Base-by-base conservation (phyloP, 2,113 vertebrate species). In the Orientallactaga bullata region DNA sequence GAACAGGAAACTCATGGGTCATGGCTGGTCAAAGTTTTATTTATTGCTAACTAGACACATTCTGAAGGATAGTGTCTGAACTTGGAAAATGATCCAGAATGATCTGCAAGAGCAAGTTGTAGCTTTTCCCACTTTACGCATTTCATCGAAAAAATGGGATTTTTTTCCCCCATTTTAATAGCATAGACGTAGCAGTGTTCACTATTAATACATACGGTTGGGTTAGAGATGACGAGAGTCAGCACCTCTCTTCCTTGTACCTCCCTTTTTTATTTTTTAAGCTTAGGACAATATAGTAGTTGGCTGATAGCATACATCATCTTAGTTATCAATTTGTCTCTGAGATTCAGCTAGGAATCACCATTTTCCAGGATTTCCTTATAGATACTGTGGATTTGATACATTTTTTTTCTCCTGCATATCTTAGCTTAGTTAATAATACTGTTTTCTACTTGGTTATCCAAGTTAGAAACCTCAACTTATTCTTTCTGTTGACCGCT, bases 241-340 rank as follows among this genome's bases (percentile, higher is more conserved):
- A 86, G 37, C 26, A 16, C 76, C 5, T 39, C 35, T 72, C 55
- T 32, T 79, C 15, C 28, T 74, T 42, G 26, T 65, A 39, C 72
- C 18, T 80, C 91, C 0, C 39, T 15, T 39, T 30, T 3, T 20
- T 82, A 85, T 12, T 85, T 85, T 12, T 16, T 55, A n/a, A n/a
- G 30, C 18, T 66, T 72, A 32, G 18, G 51, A 72, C 28, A 65
- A 60, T 83, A 72, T 32, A 71, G n/a, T 84, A 30, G 26, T 51
- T 39, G n/a, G 21, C 9, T 16, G 17, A 71, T 71, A 42, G 23
- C 24, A 32, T 15, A 60, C 2, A 68, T 2, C 12, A 7, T 71
- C 42, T 65, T 89, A 26, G 69, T 68, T 21, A 83, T 42, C 32
- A 85, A 95, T 82, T 35, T 21, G 51, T 47, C 42, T 92, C n/a